These are phyloP conservation scores for Promerops cafer DNA, from an alignment of 2,113 vertebrate species.

Conservation along the genomic window DNA sequence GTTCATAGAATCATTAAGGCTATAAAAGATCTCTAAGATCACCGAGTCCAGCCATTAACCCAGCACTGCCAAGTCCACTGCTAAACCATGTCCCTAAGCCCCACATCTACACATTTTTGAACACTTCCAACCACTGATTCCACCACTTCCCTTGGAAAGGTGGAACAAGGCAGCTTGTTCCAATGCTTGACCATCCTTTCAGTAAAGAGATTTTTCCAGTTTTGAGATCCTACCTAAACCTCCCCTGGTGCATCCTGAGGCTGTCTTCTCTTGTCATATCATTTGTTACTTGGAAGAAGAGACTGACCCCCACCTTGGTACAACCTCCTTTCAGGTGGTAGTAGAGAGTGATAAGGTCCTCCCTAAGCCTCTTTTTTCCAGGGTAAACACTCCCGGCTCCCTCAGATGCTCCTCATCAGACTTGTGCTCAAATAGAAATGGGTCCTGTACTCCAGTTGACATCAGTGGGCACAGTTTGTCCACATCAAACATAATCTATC, in stretches of 20 bases:
- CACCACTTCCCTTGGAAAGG: not conserved
- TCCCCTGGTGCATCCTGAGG: not conserved
- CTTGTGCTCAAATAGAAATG: not conserved
- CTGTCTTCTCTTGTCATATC: not conserved
- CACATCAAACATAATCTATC: fast-evolving
- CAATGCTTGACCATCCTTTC: not conserved
- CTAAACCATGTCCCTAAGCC: not conserved
- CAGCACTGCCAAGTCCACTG: not conserved
- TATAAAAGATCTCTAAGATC: not conserved
- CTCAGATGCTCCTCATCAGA: not conserved
- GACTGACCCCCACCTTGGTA: not conserved
- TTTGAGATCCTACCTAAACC: not conserved
- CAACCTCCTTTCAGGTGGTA: not conserved
- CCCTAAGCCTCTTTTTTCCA: not conserved
- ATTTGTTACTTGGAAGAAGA: not conserved
- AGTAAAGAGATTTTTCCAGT: not conserved
- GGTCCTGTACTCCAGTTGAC: not conserved
- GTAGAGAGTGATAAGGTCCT: not conserved
- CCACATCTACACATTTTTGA: not conserved
- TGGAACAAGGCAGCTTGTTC: not conserved
- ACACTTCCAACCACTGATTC: not conserved
- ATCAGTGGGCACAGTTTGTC: not conserved
- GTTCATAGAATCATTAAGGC: not conserved
- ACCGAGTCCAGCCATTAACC: not conserved
- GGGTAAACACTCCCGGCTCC: not conserved